phyloP scores from a whole-genome alignment of 30 jellyfish, hydroid and myxozoan species.

The Chrysaora quinquecirrha region DNA sequence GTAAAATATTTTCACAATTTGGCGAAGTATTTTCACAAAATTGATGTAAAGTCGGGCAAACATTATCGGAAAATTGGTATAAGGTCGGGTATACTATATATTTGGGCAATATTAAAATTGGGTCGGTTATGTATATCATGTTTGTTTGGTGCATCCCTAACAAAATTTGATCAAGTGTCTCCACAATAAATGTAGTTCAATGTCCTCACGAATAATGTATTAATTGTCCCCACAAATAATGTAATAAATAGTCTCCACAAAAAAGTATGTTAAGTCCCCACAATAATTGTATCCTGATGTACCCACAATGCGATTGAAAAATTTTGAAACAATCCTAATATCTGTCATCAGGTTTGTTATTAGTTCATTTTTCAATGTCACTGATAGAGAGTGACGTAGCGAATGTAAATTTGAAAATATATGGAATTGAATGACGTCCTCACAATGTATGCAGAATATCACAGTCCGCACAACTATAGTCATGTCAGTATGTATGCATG shows the following conservation, averaged over 20 bases:
- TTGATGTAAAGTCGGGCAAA: background rate
- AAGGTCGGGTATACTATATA: background rate
- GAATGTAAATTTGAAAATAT: background rate
- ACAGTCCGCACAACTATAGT: slow-evolving; percentile 1
- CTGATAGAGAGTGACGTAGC: background rate
- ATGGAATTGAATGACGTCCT: background rate
- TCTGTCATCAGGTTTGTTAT: background rate
- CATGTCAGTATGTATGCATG: background rate
- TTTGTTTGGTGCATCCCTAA: background rate
- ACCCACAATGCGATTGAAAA: background rate
- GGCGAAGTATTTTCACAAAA: background rate
- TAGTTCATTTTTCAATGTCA: background rate
- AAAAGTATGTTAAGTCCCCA: background rate
- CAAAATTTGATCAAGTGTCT: background rate
- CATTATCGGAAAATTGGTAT: background rate
- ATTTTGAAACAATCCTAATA: background rate
- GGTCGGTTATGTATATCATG: background rate
- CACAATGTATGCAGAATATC: background rate
- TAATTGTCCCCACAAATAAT: background rate
- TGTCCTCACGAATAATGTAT: background rate
- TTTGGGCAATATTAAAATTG: background rate
- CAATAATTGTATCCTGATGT: background rate
- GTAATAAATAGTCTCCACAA: background rate
- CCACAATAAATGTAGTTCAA: background rate
- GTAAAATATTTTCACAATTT: background rate